These are phyloP conservation scores for Perodicticus potto DNA, from an alignment of 2,797 vertebrate species.

Conservation along the genomic window DNA sequence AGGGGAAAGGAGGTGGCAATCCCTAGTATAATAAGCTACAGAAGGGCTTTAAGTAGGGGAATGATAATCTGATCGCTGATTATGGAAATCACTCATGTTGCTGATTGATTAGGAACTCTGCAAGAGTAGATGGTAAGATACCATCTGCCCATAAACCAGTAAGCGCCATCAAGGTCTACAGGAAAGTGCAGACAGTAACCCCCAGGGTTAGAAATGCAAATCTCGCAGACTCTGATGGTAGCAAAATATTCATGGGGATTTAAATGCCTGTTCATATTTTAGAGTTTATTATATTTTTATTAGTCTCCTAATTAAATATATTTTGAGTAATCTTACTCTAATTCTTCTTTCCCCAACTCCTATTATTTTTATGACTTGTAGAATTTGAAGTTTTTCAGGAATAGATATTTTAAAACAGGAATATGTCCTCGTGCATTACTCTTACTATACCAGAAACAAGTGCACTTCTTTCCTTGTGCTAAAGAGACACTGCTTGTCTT, in stretches of 20 bases:
- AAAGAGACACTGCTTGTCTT: background rate
- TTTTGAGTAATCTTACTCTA: constrained; percentile 12
- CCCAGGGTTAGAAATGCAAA: background rate
- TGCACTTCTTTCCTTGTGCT: background rate
- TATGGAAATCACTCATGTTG: background rate
- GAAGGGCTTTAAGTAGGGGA: background rate
- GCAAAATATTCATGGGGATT: background rate
- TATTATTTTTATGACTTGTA: background rate
- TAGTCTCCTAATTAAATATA: background rate
- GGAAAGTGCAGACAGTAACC: background rate
- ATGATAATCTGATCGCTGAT: background rate
- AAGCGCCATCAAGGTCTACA: background rate
- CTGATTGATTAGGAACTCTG: background rate
- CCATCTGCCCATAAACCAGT: background rate
- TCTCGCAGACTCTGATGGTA: background rate
- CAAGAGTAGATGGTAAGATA: background rate
- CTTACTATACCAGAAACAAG: background rate
- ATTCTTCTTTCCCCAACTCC: background rate
- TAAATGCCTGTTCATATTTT: background rate
- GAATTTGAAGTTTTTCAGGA: background rate
- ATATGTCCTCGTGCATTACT: background rate
- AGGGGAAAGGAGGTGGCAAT: background rate
- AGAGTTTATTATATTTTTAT: constrained; percentile 8
- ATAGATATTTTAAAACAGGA: background rate
- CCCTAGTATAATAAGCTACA: background rate